Base-by-base conservation (phyloP, 2,113 vertebrate genomes). In the Catharus bicknelli region DNA sequence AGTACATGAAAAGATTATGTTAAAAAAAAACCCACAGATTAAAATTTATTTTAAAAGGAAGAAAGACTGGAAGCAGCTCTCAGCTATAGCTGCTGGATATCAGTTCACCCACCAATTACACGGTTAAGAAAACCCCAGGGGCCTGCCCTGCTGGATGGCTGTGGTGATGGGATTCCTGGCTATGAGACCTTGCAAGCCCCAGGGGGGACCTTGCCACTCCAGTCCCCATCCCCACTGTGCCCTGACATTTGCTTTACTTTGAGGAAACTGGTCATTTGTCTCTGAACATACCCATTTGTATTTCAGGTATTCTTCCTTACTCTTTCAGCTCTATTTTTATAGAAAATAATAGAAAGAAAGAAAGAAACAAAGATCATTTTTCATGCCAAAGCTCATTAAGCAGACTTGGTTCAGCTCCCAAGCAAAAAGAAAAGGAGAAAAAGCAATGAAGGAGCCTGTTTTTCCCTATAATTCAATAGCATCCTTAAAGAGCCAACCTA, bases 321-420 rank as follows among this genome's bases (percentile, higher is more conserved):
- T 86, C 53, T 48, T 50, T 80, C 53, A 61, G 90, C 48, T 84
- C 76, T 91, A 47, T 86, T 94, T 93, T 88, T 94, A 34, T 76
- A 76, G 53, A 75, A 74, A 77, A 62, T 62, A 92, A 42, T 90
- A 85, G 48, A 86, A 95, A 81, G 59, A 48, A 95, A 83, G 57
- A 88, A 95, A 83, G 57, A 88, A 94, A 80, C 18, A 92, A 70
- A 88, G 57, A 81, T 70, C 9, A 86, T 95, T 95, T 94, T 95
- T 94, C 88, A 90, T 94, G 92, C 83, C 83, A 84, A 94, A 81
- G 47, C 74, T 95, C 87, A 94, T 95, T 96, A 95, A 90, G 83
- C 40, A 90, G 88, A 95, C 92, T 92, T 89, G 62, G 55, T 95
- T 91, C 76, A 61, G 67, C 43, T 94, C 63, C 79, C 38, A 61